A percentile compares a stretch with the other conserved stretches of the same genome.
Conservation (phyloP, 2,797 vertebrate genomes). For the Fratercula arctica region DNA sequence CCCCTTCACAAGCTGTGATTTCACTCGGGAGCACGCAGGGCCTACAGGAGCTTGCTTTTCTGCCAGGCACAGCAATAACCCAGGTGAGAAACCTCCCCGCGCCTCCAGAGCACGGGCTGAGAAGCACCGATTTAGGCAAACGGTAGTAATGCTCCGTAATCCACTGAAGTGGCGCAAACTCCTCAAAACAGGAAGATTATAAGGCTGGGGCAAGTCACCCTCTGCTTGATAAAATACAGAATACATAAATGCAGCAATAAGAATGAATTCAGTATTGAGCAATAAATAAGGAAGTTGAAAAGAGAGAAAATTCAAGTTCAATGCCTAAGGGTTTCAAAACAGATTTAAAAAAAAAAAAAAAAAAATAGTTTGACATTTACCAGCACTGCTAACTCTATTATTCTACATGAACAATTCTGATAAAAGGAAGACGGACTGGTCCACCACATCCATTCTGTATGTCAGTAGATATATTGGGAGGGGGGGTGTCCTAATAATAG, state of each 20-base stretch:
- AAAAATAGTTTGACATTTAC: constrained; percentile 37
- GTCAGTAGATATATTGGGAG: background rate
- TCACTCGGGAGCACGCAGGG: background rate
- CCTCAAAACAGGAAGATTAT: background rate
- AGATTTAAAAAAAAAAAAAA: background rate
- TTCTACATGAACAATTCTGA: background rate
- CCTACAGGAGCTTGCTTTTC: background rate
- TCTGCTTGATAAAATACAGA: background rate
- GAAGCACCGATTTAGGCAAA: background rate
- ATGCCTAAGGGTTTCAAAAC: background rate
- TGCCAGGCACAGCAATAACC: fast-evolving
- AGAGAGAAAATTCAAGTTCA: constrained; percentile 10
- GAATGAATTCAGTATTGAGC: background rate
- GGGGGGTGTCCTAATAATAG: background rate
- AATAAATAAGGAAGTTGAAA: constrained; percentile 4
- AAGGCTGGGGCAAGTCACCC: background rate
- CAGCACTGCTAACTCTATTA: constrained; percentile 33
- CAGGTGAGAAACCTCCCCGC: background rate
- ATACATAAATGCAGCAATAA: background rate
- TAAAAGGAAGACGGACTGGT: background rate
- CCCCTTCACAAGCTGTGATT: too few species aligned
- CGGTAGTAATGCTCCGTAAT: background rate
- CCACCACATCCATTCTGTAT: background rate
- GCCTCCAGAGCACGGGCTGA: background rate
- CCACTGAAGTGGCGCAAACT: background rate